Base-by-base conservation (phyloP, 2,888 invertebrate genomes). In the Aquatica leii region DNA sequence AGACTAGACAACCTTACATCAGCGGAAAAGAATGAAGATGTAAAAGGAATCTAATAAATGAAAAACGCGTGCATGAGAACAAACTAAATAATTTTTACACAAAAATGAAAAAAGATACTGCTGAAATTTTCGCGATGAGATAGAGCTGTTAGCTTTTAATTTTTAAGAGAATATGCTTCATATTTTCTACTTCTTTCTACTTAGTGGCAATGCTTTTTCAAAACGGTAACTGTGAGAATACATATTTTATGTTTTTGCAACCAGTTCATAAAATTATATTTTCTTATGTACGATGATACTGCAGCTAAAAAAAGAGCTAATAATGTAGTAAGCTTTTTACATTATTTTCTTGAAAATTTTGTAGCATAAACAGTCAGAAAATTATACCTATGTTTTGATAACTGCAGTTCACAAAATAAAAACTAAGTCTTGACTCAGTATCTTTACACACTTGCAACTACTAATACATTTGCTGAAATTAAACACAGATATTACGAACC, bases 401-500 rank as follows among this genome's bases (percentile, higher is more conserved):
- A n/a, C n/a, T n/a, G n/a, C n/a, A n/a, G n/a, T n/a, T n/a, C n/a
- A 51, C 41, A 46, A 59, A 20, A 58, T 52, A 62, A 52, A 41
- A 46, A 63, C 17, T 37, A 59, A 48, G 12, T n/a, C 49, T 20
- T 64, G 24, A 24, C 43, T 55, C 60, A 49, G 34, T 64, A 64
- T 60, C 55, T 64, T 50, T 64, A 60, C 43, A 55, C 55, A 21
- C 24, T 52, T 52, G 54, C 53, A 59, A 62, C 57, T 51, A 64
- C 48, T 43, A 31, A 40, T 51, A 52, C 41, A 60, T 51, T 46
- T 59, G 41, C 62, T 52, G 51, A 53, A 48, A 53, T 62, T 52
- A 55, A 57, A 57, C 61, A 62, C 49, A 51, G 54, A 53, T 57
- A 65, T 59, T 55, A 58, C 37, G 59, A 65, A 62, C 58, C 58